Evolutionary conservation across 37 sponge, comb jelly and placozoan species (phyloP).

Genomic region (Chondrosia reniformis): DNA sequence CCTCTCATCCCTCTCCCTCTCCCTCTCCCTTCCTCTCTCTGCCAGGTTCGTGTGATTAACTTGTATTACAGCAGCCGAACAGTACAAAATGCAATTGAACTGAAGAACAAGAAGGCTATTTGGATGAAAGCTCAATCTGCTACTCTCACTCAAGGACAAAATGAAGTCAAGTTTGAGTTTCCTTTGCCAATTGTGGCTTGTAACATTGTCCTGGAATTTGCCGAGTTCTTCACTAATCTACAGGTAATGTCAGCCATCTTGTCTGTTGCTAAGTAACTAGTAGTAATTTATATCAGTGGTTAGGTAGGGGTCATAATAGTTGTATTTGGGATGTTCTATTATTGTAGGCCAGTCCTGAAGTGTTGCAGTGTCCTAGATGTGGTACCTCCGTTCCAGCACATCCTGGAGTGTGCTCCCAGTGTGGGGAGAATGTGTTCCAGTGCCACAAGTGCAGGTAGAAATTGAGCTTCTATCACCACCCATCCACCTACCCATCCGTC

Average conservation of each 20-base stretch:
- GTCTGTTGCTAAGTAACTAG: background rate
- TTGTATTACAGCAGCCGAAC: conserved; percentile 87
- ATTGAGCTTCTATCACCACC: no score
- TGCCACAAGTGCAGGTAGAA: conserved; percentile 95
- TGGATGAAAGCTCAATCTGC: conserved; percentile 74
- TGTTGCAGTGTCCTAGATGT: conserved; percentile 92
- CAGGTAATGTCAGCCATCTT: conserved; percentile 44
- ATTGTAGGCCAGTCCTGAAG: conserved; percentile 70
- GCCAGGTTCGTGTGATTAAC: conserved; percentile 74
- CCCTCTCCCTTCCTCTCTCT: background rate
- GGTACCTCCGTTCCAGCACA: conserved; percentile 86
- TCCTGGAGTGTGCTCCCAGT: conserved; percentile 88
- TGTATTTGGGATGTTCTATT: conserved; percentile 4
- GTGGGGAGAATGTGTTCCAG: conserved; percentile 96
- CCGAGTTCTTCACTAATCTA: conserved; percentile 89
- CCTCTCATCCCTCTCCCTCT: background rate
- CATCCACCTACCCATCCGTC: background rate
- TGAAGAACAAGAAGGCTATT: conserved; percentile 84
- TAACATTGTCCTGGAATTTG: conserved; percentile 84
- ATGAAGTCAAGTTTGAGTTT: conserved; percentile 88
- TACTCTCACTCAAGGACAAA: conserved; percentile 68
- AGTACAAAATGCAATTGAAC: conserved; percentile 80
- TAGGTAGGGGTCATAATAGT: background rate
- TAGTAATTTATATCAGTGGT: background rate
- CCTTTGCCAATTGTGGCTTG: conserved; percentile 84